phyloP scores from a whole-genome alignment of 2,797 vertebrate species.

The Neomorphus geoffroyi region DNA sequence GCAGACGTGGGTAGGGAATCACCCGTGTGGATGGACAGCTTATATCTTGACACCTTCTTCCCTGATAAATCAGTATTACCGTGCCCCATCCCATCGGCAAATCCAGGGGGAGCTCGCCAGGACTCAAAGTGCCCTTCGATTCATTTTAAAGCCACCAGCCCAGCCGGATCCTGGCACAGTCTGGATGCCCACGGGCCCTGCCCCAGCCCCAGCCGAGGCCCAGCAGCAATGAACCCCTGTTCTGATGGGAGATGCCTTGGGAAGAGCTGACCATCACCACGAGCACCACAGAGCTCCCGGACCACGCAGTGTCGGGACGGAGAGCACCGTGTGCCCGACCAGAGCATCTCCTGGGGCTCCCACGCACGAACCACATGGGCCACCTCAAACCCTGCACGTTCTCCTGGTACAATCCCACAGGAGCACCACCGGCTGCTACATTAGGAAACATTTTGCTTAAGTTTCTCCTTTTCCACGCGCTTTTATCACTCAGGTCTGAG shows the following conservation, averaged over 20 bases:
- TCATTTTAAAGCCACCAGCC: neutral
- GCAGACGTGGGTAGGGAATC: accelerated
- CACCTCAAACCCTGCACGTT: accelerated
- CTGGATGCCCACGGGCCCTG: neutral
- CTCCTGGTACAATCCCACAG: neutral
- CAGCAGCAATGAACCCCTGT: neutral
- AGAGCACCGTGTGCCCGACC: accelerated
- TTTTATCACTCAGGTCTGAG: accelerated
- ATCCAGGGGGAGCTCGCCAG: neutral
- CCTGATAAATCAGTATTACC: neutral
- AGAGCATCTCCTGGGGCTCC: neutral
- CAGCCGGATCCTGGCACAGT: neutral
- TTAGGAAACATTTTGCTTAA: accelerated
- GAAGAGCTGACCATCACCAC: neutral
- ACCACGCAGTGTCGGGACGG: accelerated
- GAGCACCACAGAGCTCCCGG: neutral
- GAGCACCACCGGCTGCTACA: too few relatives aligned
- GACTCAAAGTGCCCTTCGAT: accelerated
- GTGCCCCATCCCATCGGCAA: accelerated
- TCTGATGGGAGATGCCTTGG: neutral
- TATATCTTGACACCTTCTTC: neutral
- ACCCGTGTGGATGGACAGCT: neutral
- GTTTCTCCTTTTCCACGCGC: neutral
- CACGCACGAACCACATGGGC: accelerated
- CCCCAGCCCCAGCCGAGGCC: neutral